Percentiles rank a stretch among this genome's conserved stretches.
These are phyloP conservation scores for Heliothis subflexa DNA, from an alignment of 1,140 invertebrate species.

Conservation along the genomic window DNA sequence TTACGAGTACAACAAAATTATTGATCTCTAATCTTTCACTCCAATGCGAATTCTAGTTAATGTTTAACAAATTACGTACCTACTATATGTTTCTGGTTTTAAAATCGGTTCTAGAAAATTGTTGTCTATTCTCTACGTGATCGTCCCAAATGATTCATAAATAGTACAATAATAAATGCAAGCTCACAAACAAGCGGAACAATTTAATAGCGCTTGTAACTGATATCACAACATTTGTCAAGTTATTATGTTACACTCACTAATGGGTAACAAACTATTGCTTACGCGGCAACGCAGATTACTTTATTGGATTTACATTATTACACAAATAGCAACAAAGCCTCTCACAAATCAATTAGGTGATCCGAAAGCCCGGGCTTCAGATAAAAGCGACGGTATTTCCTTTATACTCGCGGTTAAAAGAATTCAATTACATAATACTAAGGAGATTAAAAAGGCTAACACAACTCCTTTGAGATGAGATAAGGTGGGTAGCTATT, in stretches of 20 bases:
- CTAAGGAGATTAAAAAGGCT: conserved; percentile 76
- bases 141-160: background rate
- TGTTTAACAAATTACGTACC: too few relatives aligned
- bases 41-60: too few relatives aligned
- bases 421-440: conserved; percentile 78
- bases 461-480: conserved; percentile 70
- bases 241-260: conserved; percentile 26
- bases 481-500: conserved; percentile 67
- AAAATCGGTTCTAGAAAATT: too few relatives aligned
- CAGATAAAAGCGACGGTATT: conserved; percentile 71
- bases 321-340: conserved; percentile 57
- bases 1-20: conserved; percentile 5
- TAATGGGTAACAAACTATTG: conserved; percentile 36
- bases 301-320: conserved; percentile 48
- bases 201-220: conserved; percentile 9
- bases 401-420: conserved; percentile 72
- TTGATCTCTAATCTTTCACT: too few relatives aligned
- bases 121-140: too few relatives aligned
- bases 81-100: too few relatives aligned
- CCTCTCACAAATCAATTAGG: conserved; percentile 65
- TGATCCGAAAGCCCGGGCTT: conserved; percentile 65
- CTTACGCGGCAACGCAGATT: conserved; percentile 26
- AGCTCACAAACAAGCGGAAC: background rate
- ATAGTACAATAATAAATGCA: background rate
- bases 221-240: conserved; percentile 25